A percentile compares a stretch with the other conserved stretches of the same genome.
phyloP scores from a whole-genome alignment of 2,113 vertebrate species.

The Leptosomus discolor region DNA sequence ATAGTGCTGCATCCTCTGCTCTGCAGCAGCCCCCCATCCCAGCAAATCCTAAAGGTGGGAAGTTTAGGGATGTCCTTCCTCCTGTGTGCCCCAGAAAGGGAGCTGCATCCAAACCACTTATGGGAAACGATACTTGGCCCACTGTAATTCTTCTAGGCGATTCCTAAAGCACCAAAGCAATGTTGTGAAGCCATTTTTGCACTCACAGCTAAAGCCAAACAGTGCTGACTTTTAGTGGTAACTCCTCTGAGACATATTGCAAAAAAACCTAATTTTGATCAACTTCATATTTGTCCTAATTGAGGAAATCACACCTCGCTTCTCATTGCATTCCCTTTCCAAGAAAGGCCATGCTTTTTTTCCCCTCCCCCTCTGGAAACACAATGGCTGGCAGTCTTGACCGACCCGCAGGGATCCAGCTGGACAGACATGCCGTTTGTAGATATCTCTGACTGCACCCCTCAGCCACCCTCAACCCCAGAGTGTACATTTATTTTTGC shows the following conservation, averaged over 20 bases:
- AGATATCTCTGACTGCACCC: not conserved
- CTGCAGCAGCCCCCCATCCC: not conserved
- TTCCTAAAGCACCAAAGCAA: not conserved
- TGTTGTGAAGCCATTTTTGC: not conserved
- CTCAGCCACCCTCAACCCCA: not conserved
- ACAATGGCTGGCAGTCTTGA: not conserved
- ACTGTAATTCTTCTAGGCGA: not conserved
- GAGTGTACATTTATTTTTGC: not conserved
- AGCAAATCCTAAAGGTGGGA: not conserved
- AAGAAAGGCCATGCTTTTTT: not conserved
- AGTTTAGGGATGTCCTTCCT: not conserved
- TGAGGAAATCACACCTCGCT: not conserved
- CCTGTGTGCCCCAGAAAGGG: not conserved
- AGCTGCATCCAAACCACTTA: not conserved
- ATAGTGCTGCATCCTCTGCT: not conserved
- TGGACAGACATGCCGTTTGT: not conserved
- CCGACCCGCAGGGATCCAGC: not conserved
- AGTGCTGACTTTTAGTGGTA: not conserved
- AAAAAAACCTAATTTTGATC: not conserved
- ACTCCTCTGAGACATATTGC: not conserved
- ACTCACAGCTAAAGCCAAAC: not conserved
- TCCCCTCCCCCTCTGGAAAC: not conserved
- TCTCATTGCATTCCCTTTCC: not conserved
- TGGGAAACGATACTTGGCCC: not conserved
- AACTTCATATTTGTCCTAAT: not conserved